Evolutionary conservation across 2,888 invertebrate genomes (phyloP).

Genomic region (Xestobium rufovillosum): DNA sequence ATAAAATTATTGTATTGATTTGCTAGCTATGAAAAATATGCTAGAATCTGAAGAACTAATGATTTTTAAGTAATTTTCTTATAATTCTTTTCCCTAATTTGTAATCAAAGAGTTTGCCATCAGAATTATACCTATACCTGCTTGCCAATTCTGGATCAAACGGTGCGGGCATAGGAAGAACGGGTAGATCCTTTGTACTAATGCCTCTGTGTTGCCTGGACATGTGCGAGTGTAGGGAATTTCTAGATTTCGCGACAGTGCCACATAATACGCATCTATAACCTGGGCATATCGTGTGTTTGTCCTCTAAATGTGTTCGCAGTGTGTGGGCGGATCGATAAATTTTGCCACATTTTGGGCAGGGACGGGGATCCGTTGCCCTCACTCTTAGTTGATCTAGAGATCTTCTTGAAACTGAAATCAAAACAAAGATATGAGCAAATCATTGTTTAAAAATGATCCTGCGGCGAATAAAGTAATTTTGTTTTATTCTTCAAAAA

Average conservation of each 20-base stretch:
- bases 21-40: no score
- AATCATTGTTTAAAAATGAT: no score
- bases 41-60: no score
- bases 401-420: constrained; percentile 65
- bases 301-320: constrained; percentile 85
- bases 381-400: constrained; percentile 80
- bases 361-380: constrained; percentile 86
- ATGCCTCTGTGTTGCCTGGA: constrained; percentile 88
- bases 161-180: constrained; percentile 85
- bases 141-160: constrained; percentile 87
- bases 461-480: no score
- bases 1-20: no score
- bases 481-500: no score
- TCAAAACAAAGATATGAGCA: constrained; percentile 26
- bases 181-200: constrained; percentile 87
- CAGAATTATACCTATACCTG: no score
- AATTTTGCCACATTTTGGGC: constrained; percentile 89
- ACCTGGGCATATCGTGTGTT: constrained; percentile 88
- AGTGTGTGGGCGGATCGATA: constrained; percentile 87
- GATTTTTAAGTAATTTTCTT: no score
- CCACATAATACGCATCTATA: constrained; percentile 88
- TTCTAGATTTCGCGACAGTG: constrained; percentile 86
- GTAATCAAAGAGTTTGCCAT: no score
- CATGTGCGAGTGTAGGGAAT: constrained; percentile 90
- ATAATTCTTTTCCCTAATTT: no score